Percentiles rank a stretch among this genome's conserved stretches.
Evolutionary conservation across 2,797 vertebrate species (phyloP).

Genomic region (Macropus fuliginosus): DNA sequence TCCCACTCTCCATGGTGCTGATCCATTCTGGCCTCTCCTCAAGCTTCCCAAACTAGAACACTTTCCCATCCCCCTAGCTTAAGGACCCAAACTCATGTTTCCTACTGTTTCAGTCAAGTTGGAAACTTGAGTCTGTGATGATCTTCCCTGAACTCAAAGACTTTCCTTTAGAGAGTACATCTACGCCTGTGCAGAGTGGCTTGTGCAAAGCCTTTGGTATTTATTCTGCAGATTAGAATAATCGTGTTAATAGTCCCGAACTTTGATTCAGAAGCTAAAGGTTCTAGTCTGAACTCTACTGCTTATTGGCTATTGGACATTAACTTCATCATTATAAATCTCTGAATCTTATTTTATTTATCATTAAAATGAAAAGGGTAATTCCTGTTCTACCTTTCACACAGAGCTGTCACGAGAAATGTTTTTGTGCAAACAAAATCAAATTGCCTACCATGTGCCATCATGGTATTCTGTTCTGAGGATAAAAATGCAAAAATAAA

Average conservation of each 20-base stretch:
- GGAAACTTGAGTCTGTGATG: background rate
- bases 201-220: background rate
- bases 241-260: background rate
- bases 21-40: background rate
- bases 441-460: background rate
- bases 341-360: background rate
- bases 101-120: background rate
- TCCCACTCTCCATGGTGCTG: background rate
- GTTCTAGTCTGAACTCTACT: background rate
- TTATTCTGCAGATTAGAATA: background rate
- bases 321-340: background rate
- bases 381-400: background rate
- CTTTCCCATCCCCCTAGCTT: background rate
- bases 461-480: background rate
- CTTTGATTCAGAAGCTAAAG: background rate
- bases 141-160: background rate
- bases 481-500: background rate
- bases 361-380: background rate
- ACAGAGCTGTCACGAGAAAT: background rate
- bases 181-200: background rate
- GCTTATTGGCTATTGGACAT: fast-evolving
- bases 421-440: background rate
- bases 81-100: background rate
- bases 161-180: background rate
- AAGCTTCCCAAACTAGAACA: background rate